Evolutionary conservation across 2,888 invertebrate species (phyloP), one percentile per base, ranked within the genome.

Genomic region (Callimorpha dominula): DNA sequence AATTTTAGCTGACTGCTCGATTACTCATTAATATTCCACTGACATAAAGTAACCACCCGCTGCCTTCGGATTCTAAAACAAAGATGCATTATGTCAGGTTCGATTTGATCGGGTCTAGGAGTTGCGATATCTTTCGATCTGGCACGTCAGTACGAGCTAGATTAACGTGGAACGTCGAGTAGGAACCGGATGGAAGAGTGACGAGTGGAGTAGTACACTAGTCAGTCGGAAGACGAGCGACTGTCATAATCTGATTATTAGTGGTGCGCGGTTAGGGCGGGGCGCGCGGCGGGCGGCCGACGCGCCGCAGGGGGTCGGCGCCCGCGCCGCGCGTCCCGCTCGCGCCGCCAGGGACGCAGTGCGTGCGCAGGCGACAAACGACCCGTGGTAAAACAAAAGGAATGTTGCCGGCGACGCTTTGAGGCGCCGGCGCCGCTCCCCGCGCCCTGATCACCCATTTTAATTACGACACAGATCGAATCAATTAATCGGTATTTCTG

Each of bases 321-420:
- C 95, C 95, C 94, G 92, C 91, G 88, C 85, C 85, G 60, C 60
- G 70, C 85, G 89, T 93, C 92, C 88, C 91, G 85, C 91, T 93
- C 92, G 78, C 91, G 81, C 78, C 70, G 90, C 89, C 78, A 82
- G 87, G 85, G 89, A 91, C 86, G 81, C 78, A 73, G 67, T 78
- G 84, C 81, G 79, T 88, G 86, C 86, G 89, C 94, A 94, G 94
- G 95, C 95, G 95, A 95, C 96, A 95, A 95, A 93, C 95, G 94
- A 94, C 92, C 94, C 95, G 92, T 94, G 94, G 94, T 95, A 95
- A 96, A 95, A 95, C 95, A 95, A 95, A 95, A 95, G 95, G 95
- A 95, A 95, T 95, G 95, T 94, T 92, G 94, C 92, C 93, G 92
- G 94, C 92, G 95, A 94, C 93, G 95, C 95, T 95, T 95, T 95